These are phyloP conservation scores for Coleophora deauratella DNA, from an alignment of 2,888 invertebrate species.

Conservation along the genomic window DNA sequence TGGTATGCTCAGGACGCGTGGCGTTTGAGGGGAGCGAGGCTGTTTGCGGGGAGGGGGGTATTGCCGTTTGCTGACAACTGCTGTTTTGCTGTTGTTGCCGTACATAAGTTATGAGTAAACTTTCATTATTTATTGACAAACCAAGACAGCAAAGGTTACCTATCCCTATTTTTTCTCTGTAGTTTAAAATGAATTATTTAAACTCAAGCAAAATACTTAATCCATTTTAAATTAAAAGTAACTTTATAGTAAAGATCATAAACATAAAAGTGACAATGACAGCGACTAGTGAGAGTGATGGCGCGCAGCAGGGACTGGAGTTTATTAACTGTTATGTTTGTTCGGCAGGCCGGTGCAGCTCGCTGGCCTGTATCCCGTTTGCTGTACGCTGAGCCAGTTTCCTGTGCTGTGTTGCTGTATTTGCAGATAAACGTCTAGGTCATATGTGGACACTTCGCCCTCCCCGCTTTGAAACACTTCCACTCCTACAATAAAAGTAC, in stretches of 20 bases:
- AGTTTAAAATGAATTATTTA: no score
- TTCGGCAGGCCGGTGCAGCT: slow-evolving; percentile 73
- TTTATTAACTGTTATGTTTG: slow-evolving; percentile 58
- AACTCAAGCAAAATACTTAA: no score
- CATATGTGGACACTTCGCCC: slow-evolving; percentile 30
- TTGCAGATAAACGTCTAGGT: slow-evolving; percentile 63
- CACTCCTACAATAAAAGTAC: slow-evolving; percentile 26
- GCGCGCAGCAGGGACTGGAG: no score
- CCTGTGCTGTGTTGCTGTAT: slow-evolving; percentile 66
- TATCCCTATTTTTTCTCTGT: no score
- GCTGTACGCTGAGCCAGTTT: slow-evolving; percentile 66
- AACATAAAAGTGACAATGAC: no score
- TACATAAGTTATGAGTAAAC: slow-evolving; percentile 71
- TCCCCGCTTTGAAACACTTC: slow-evolving; percentile 41
- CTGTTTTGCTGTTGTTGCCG: slow-evolving; percentile 71
- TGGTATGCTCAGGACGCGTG: slow-evolving; percentile 70
- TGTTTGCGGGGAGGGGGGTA: slow-evolving; percentile 59
- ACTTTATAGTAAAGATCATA: no score
- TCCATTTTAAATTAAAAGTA: no score
- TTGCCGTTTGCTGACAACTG: slow-evolving; percentile 70
- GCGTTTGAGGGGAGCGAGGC: slow-evolving; percentile 64
- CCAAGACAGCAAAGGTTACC: slow-evolving; percentile 31
- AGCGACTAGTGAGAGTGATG: no score
- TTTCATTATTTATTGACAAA: slow-evolving; percentile 65
- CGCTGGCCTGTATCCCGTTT: slow-evolving; percentile 58